Evolutionary conservation across 1,140 invertebrate species (phyloP).

Genomic region (Zaprionus taronus): DNA sequence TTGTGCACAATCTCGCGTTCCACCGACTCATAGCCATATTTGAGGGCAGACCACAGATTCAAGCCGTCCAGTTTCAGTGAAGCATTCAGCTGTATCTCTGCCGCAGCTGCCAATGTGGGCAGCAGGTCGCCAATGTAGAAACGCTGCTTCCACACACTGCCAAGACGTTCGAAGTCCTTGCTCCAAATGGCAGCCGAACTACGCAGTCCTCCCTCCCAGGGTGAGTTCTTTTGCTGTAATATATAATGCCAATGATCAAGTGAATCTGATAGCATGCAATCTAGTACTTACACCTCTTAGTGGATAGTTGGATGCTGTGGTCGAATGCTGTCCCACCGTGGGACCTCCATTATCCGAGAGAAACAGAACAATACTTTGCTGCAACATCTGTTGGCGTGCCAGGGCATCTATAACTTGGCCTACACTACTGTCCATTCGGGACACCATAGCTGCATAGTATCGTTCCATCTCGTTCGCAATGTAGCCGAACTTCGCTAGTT

Average conservation of each 20-base stretch:
- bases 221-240: conserved; percentile 88
- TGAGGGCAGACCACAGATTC: conserved; percentile 89
- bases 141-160: conserved; percentile 89
- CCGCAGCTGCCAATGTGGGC: conserved; percentile 90
- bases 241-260: background rate
- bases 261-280: background rate
- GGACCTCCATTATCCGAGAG: conserved; percentile 92
- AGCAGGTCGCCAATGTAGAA: conserved; percentile 94
- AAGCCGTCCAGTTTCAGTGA: conserved; percentile 88
- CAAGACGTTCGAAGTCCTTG: conserved; percentile 86
- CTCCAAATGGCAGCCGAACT: conserved; percentile 92
- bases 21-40: conserved; percentile 67
- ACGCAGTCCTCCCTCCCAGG: conserved; percentile 94
- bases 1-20: conserved; percentile 89
- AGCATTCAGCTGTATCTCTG: conserved; percentile 84
- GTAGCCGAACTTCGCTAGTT: conserved; percentile 89
- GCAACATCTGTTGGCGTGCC: conserved; percentile 87
- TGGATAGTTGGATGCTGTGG: conserved; percentile 94
- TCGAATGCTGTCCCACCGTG: conserved; percentile 88
- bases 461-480: conserved; percentile 90
- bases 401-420: conserved; percentile 90
- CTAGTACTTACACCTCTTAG: conserved; percentile 88
- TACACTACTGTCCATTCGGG: conserved; percentile 93
- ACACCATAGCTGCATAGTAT: conserved; percentile 94
- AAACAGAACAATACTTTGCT: conserved; percentile 90